Conservation (phyloP, 2,888 invertebrate species). For the Polylopha cassiicola region DNA sequence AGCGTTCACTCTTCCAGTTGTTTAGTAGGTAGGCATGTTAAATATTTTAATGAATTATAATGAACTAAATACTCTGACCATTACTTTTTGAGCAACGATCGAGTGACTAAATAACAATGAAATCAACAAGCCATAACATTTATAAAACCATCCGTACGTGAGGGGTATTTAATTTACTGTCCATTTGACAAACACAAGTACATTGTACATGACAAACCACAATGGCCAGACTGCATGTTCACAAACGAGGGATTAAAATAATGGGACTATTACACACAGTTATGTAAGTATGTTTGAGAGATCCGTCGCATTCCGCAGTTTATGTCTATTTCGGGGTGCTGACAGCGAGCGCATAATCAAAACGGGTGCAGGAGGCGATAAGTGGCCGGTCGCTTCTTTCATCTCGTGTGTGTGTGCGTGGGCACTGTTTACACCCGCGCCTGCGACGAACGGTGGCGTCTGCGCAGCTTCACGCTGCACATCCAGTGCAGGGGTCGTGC, state of each 20-base stretch:
- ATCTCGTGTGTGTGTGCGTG: conserved; percentile 51
- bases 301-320: conserved; percentile 28
- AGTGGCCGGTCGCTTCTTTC: conserved; percentile 70
- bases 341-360: conserved; percentile 65
- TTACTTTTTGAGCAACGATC: too few relatives aligned
- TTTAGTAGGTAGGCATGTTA: too few relatives aligned
- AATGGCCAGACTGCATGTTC: not conserved
- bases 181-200: conserved; percentile 3
- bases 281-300: conserved; percentile 13
- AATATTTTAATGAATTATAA: too few relatives aligned
- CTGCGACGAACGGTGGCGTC: conserved; percentile 17
- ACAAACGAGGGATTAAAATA: not conserved
- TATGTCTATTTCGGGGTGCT: conserved; percentile 67
- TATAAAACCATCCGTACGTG: too few relatives aligned
- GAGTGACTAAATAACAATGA: too few relatives aligned
- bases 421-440: conserved; percentile 56
- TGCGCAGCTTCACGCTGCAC: conserved; percentile 19
- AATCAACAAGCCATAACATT: too few relatives aligned
- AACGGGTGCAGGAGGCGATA: conserved; percentile 65
- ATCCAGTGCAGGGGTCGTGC: conserved; percentile 34
- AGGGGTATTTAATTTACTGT: too few relatives aligned
- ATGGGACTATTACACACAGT: conserved; percentile 6
- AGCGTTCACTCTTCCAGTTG: too few relatives aligned
- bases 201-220: conserved; percentile 2
- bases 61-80: too few relatives aligned